Percentiles rank a stretch among this genome's conserved stretches.
phyloP scores from a whole-genome alignment of 2,888 invertebrate genomes.

The Thymelicus lineola region DNA sequence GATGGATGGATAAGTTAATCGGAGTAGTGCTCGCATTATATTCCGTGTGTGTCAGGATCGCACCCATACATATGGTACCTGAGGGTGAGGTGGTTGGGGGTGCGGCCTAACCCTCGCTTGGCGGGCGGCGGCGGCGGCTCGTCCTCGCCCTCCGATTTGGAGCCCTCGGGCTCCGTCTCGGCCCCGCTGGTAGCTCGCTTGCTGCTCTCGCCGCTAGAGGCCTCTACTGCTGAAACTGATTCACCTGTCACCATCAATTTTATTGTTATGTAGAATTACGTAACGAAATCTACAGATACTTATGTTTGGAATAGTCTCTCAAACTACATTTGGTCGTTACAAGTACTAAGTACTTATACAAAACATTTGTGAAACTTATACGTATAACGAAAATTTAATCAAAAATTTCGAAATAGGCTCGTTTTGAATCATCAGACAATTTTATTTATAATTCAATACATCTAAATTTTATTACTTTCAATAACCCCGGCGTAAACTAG shows the following conservation, averaged over 20 bases:
- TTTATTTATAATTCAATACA: too few relatives aligned
- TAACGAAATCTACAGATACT: not conserved
- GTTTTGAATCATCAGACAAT: too few relatives aligned
- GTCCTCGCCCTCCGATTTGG: constrained; percentile 95
- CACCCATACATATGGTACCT: constrained; percentile 86
- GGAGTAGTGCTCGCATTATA: constrained; percentile 36
- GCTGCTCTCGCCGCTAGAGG: constrained; percentile 56
- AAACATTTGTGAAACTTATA: too few relatives aligned
- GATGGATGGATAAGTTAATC: too few relatives aligned
- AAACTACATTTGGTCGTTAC: too few relatives aligned
- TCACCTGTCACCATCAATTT: constrained; percentile 1
- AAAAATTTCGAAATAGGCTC: too few relatives aligned
- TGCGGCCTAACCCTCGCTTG: constrained; percentile 91
- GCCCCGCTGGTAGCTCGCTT: constrained; percentile 66
- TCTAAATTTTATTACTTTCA: too few relatives aligned
- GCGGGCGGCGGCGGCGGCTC: constrained; percentile 88
- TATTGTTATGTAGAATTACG: too few relatives aligned
- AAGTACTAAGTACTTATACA: too few relatives aligned
- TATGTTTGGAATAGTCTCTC: not conserved
- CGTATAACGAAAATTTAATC: too few relatives aligned
- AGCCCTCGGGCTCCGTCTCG: constrained; percentile 87
- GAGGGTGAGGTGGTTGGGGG: constrained; percentile 96
- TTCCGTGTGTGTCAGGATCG: constrained; percentile 48
- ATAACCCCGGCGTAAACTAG: too few relatives aligned
- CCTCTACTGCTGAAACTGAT: constrained; percentile 30